A percentile compares a stretch with the other conserved stretches of the same genome.
Evolutionary conservation across 2,113 vertebrate genomes (phyloP).

Genomic region (Epinephelus fuscoguttatus): DNA sequence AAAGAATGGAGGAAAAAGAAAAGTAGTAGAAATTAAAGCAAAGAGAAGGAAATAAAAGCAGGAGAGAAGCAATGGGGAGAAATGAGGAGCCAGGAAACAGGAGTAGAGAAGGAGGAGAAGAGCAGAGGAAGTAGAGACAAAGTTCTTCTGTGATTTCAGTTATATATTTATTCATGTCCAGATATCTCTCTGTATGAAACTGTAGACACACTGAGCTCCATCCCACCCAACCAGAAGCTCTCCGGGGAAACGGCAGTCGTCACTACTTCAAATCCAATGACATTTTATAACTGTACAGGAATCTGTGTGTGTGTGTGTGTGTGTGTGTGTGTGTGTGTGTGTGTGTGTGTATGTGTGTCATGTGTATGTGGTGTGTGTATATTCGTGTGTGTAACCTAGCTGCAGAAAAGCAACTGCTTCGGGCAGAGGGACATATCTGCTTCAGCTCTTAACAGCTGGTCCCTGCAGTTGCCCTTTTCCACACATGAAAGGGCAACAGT

Average conservation of each 20-base stretch:
- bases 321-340: constrained; percentile 43
- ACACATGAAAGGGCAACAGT: constrained; percentile 91
- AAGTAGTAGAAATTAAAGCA: too few species aligned
- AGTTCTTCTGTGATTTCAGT: constrained; percentile 1
- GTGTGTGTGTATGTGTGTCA: constrained; percentile 36
- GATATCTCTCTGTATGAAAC: constrained; percentile 15
- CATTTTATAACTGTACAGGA: constrained; percentile 43
- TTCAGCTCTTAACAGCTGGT: constrained; percentile 90
- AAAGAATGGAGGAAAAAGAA: too few species aligned
- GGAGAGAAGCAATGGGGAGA: background rate
- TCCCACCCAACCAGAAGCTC: constrained; percentile 26
- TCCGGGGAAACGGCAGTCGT: constrained; percentile 10
- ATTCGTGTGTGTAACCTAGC: constrained; percentile 35
- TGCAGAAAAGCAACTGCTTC: constrained; percentile 65
- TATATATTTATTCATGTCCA: constrained; percentile 1
- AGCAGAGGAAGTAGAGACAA: background rate
- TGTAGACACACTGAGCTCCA: constrained; percentile 13
- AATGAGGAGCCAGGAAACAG: too few species aligned
- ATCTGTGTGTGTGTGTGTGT: constrained; percentile 42
- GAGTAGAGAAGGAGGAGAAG: background rate
- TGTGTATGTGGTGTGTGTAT: constrained; percentile 37
- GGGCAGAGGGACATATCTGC: constrained; percentile 76
- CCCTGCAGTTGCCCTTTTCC: constrained; percentile 89
- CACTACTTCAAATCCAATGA: constrained; percentile 40
- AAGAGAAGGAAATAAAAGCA: background rate